Evolutionary conservation across 92 coral and sea anemone species (phyloP).

Genomic region (Ricordea florida): DNA sequence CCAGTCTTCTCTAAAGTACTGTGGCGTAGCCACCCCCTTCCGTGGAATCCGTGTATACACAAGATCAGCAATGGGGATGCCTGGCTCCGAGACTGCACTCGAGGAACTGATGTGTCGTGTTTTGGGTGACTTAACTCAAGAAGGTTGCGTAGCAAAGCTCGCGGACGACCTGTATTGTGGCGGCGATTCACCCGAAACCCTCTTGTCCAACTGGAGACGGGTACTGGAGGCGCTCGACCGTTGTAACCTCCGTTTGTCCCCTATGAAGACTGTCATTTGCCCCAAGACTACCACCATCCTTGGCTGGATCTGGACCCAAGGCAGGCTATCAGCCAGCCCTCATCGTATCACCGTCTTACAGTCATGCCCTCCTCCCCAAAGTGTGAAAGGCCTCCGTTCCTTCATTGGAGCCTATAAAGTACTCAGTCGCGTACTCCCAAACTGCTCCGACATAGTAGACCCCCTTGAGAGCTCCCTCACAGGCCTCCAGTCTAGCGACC

Average conservation of each 20-base stretch:
- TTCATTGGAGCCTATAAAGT: slow-evolving; percentile 53
- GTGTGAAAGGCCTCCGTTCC: slow-evolving; percentile 31
- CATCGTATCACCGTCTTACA: slow-evolving; percentile 44
- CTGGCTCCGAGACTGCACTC: slow-evolving; percentile 46
- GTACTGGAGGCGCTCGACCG: slow-evolving; percentile 45
- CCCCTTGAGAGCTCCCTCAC: slow-evolving; percentile 32
- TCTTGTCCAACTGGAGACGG: slow-evolving; percentile 37
- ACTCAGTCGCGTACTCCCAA: slow-evolving; percentile 32
- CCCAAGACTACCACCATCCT: slow-evolving; percentile 55
- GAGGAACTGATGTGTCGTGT: slow-evolving; percentile 61
- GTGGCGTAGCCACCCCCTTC: slow-evolving; percentile 64
- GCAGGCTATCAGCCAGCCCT: slow-evolving; percentile 48
- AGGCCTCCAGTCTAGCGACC: slow-evolving; percentile 26
- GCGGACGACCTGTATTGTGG: slow-evolving; percentile 70
- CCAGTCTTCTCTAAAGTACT: slow-evolving; percentile 29
- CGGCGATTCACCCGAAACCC: slow-evolving; percentile 29
- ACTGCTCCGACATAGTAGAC: slow-evolving; percentile 10
- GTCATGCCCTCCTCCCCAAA: slow-evolving; percentile 37
- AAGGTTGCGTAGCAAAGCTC: slow-evolving; percentile 52
- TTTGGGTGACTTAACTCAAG: slow-evolving; percentile 37
- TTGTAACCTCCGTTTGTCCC: slow-evolving; percentile 50
- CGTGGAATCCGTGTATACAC: slow-evolving; percentile 46
- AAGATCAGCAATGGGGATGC: slow-evolving; percentile 60
- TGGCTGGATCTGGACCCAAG: slow-evolving; percentile 62
- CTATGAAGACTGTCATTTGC: slow-evolving; percentile 56